Evolutionary conservation across 2,113 vertebrate genomes (phyloP).

Genomic region (Pygoscelis adeliae): DNA sequence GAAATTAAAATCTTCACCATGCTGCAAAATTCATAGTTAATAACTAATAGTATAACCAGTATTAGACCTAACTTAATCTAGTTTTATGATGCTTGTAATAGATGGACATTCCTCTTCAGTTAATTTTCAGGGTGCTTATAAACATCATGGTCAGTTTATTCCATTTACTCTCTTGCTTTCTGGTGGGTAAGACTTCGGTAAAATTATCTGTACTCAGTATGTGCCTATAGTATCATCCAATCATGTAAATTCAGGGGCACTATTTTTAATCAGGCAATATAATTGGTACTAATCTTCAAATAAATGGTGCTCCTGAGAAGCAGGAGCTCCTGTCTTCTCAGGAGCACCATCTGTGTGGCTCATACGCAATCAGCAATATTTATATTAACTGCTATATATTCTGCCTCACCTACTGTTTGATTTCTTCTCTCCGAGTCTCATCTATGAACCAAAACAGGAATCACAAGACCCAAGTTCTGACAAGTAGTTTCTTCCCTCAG

Average conservation of each 20-base stretch:
- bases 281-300: constrained; percentile 62
- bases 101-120: background rate
- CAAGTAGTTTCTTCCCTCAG: background rate
- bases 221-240: constrained; percentile 37
- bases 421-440: constrained; percentile 1
- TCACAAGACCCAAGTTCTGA: background rate
- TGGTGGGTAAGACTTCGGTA: background rate
- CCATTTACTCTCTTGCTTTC: background rate
- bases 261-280: constrained; percentile 67
- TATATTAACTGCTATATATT: constrained; percentile 46
- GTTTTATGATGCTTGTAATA: background rate
- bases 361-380: constrained; percentile 47
- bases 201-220: constrained; percentile 39
- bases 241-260: constrained; percentile 62
- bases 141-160: background rate
- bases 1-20: background rate
- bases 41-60: background rate
- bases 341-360: constrained; percentile 41
- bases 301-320: constrained; percentile 52
- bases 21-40: background rate
- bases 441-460: background rate
- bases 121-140: constrained; percentile 21
- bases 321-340: constrained; percentile 35
- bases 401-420: constrained; percentile 15
- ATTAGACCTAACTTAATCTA: background rate